phyloP scores from a whole-genome alignment of 2,113 vertebrate species.

The Coreoperca whiteheadi region DNA sequence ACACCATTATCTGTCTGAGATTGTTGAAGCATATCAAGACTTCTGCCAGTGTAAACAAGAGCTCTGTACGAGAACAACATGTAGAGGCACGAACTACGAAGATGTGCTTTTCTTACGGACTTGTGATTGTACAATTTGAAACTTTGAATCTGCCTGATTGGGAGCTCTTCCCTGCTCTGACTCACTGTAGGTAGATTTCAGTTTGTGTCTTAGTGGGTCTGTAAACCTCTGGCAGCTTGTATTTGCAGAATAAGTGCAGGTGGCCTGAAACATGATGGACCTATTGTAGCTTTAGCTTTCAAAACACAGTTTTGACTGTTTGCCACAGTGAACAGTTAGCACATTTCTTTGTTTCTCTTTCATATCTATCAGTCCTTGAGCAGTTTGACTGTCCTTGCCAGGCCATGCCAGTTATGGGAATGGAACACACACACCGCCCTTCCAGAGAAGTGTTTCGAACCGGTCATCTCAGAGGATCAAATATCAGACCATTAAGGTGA shows the following conservation, averaged over 20 bases:
- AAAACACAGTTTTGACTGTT: background rate
- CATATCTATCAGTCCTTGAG: slow-evolving; percentile 24
- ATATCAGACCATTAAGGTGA: slow-evolving; percentile 2
- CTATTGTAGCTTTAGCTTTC: background rate
- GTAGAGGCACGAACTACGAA: background rate
- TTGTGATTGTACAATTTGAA: background rate
- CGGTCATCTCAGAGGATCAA: background rate
- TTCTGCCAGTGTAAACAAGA: background rate
- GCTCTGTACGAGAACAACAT: background rate
- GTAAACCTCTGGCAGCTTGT: background rate
- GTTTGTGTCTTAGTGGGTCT: background rate
- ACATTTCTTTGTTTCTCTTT: slow-evolving; percentile 13
- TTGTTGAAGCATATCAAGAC: background rate
- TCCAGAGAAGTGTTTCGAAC: background rate
- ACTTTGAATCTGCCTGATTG: background rate
- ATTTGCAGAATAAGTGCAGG: background rate
- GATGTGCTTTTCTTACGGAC: background rate
- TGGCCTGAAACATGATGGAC: slow-evolving; percentile 7
- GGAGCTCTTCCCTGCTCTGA: background rate
- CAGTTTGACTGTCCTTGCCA: background rate
- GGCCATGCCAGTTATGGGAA: background rate
- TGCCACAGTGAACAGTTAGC: background rate
- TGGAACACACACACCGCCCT: background rate
- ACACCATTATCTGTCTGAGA: slow-evolving; percentile 27
- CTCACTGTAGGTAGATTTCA: background rate